Conservation (phyloP, 2,797 vertebrate genomes). For the Gymnopithys bicolor region DNA sequence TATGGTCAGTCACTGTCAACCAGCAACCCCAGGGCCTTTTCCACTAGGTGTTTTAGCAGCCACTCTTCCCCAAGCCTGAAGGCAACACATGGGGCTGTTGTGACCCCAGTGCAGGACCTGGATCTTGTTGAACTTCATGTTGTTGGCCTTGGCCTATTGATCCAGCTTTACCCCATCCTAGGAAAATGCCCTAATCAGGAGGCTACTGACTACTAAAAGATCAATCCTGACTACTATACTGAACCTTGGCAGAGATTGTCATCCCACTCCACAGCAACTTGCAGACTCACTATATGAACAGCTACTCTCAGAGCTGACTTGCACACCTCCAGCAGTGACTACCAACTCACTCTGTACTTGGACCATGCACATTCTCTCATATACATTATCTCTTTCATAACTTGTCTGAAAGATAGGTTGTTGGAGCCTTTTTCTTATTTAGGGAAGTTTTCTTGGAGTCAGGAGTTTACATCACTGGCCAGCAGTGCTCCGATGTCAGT, state of each 20-base stretch:
- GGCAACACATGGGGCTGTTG: not conserved
- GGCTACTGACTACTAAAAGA: not conserved
- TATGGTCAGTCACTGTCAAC: not conserved
- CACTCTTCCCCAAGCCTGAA: not conserved
- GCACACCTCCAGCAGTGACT: not conserved
- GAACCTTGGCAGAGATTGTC: not conserved
- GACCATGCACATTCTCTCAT: accelerated
- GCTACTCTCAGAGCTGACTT: not conserved
- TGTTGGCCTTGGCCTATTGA: not conserved
- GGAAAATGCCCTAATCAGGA: not conserved
- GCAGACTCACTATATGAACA: not conserved
- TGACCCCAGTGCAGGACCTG: not conserved
- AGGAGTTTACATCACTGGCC: not conserved
- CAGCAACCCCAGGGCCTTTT: not conserved
- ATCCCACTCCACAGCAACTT: not conserved
- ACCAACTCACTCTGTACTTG: accelerated
- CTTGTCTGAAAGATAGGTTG: not conserved
- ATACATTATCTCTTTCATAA: not conserved
- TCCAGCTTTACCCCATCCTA: not conserved
- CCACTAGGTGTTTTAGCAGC: not conserved
- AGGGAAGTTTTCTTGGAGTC: not conserved
- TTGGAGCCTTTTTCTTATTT: not conserved
- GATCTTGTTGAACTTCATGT: not conserved
- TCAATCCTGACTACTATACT: accelerated
- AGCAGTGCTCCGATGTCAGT: not conserved